Conservation (phyloP, 2,113 vertebrate species). For the Ranitomeya variabilis region DNA sequence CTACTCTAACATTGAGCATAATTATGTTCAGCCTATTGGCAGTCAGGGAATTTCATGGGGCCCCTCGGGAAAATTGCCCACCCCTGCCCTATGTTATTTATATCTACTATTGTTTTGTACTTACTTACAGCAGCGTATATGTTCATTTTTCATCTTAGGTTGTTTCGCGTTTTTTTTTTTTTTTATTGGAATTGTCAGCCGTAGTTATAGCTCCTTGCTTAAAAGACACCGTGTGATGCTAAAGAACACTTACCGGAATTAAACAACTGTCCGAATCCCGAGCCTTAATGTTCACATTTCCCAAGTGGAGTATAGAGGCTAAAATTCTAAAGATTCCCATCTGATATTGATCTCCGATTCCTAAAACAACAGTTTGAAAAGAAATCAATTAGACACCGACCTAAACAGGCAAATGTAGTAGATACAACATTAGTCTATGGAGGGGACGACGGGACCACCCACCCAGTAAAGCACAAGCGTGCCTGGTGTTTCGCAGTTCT, state of each 20-base stretch:
- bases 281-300: slow-evolving; percentile 90
- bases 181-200: too few relatives aligned
- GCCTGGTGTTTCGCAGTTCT: slow-evolving; percentile 86
- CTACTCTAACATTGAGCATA: too few relatives aligned
- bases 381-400: background rate
- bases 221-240: background rate
- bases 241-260: slow-evolving; percentile 80
- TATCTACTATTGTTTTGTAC: too few relatives aligned
- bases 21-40: too few relatives aligned
- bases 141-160: too few relatives aligned
- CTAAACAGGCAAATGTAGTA: background rate
- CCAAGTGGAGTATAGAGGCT: slow-evolving; percentile 93
- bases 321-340: slow-evolving; percentile 95
- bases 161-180: too few relatives aligned
- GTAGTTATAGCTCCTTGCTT: too few relatives aligned
- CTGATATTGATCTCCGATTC: slow-evolving; percentile 92
- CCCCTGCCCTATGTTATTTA: too few relatives aligned
- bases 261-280: slow-evolving; percentile 93
- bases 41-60: too few relatives aligned
- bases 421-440: background rate
- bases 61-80: too few relatives aligned
- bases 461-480: slow-evolving; percentile 92
- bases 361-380: slow-evolving; percentile 61
- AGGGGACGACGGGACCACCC: slow-evolving; percentile 53
- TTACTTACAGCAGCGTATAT: too few relatives aligned